A percentile compares a stretch with the other conserved stretches of the same genome.
These are phyloP conservation scores for Mylabris phalerata DNA, from an alignment of 1,140 invertebrate genomes.

Conservation along the genomic window DNA sequence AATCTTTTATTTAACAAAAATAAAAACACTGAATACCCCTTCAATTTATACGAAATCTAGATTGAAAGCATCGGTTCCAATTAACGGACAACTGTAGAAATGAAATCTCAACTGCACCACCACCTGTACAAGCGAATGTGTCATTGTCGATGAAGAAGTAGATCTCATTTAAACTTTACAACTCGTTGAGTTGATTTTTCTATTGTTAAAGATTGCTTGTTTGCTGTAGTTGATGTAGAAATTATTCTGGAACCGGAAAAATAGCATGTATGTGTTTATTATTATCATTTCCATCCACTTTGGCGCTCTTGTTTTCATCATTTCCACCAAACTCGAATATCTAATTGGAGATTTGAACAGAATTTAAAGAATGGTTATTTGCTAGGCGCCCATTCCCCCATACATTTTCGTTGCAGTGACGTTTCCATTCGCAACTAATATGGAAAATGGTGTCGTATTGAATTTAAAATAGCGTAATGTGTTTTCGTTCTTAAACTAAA, in stretches of 20 bases:
- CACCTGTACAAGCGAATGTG: constrained; percentile 17
- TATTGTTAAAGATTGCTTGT: constrained; percentile 26
- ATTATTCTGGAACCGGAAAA: too few relatives aligned
- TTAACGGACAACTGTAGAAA: not conserved
- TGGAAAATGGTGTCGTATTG: too few relatives aligned
- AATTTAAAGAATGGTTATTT: not conserved
- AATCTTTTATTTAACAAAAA: too few relatives aligned
- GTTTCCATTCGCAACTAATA: too few relatives aligned
- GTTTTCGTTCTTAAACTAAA: too few relatives aligned
- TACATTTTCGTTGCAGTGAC: too few relatives aligned
- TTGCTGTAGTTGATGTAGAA: constrained; percentile 14
- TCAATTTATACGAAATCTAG: too few relatives aligned
- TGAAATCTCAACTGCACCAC: not conserved
- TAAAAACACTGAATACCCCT: too few relatives aligned
- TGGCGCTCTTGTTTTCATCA: not conserved
- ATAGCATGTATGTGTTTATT: too few relatives aligned
- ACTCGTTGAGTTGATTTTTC: constrained; percentile 25
- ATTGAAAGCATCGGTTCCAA: not conserved
- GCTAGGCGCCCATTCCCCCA: too few relatives aligned
- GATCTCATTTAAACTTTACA: constrained; percentile 30
- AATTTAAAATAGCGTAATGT: too few relatives aligned
- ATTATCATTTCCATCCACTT: not conserved
- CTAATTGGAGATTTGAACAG: not conserved
- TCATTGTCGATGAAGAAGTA: constrained; percentile 16
- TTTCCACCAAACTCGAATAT: not conserved